A percentile compares a stretch with the other conserved stretches of the same genome.
These are phyloP conservation scores for Venturia canescens DNA, from an alignment of 1,140 invertebrate species.

Conservation along the genomic window DNA sequence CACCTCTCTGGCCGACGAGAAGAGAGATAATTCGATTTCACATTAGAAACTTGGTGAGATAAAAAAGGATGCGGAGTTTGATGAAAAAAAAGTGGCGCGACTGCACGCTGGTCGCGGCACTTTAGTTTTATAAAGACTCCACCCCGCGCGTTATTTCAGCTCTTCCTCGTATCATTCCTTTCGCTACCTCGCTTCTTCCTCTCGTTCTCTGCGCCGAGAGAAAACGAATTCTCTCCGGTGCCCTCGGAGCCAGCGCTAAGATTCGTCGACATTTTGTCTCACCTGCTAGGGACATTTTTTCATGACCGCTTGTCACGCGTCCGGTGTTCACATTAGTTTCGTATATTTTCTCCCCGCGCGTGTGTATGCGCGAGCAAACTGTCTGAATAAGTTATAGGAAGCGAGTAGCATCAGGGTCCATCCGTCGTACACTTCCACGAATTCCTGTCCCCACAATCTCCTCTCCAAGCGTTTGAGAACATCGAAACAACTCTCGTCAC, in stretches of 20 bases:
- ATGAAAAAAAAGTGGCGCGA: slow-evolving; percentile 42
- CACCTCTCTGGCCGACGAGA: background rate
- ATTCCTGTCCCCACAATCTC: slow-evolving; percentile 8
- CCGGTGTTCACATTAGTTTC: slow-evolving; percentile 40
- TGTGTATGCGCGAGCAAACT: slow-evolving; percentile 30
- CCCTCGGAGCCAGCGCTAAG: slow-evolving; percentile 12
- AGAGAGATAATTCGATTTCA: background rate
- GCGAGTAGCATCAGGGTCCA: background rate
- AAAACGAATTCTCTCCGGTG: slow-evolving; percentile 10
- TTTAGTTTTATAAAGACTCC: slow-evolving; percentile 41
- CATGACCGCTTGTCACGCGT: slow-evolving; percentile 37
- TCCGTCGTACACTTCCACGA: background rate
- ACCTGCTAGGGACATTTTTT: slow-evolving; percentile 38
- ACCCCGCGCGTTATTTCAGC: background rate
- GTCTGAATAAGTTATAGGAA: slow-evolving; percentile 35
- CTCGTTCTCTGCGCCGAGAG: background rate
- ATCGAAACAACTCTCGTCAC: slow-evolving; percentile 33
- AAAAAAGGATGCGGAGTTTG: background rate
- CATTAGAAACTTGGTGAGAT: slow-evolving; percentile 36
- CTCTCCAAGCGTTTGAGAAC: background rate
- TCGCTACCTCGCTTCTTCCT: slow-evolving; percentile 6
- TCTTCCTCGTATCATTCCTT: slow-evolving; percentile 32
- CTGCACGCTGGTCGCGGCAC: slow-evolving; percentile 32
- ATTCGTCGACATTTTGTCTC: slow-evolving; percentile 41
- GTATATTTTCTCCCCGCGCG: slow-evolving; percentile 41